Evolutionary conservation across 2,797 vertebrate species (phyloP).

Genomic region (Chrysolophus pictus): DNA sequence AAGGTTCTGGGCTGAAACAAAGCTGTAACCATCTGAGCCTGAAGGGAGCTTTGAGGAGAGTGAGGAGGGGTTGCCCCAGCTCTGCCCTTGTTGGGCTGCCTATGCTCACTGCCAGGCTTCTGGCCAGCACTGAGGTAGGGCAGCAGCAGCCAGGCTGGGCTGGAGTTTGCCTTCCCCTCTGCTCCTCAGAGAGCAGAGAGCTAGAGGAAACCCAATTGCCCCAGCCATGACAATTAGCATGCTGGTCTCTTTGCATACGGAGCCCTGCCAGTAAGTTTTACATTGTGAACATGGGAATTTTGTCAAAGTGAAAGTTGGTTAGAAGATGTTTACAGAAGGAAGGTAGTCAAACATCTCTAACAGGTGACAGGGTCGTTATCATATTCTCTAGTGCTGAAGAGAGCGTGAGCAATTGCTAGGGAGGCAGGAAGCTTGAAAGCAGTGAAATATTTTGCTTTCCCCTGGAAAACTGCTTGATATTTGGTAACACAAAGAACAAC

Average conservation of each 20-base stretch:
- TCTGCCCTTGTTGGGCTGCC: neutral
- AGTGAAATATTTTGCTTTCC: neutral
- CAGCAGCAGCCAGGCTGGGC: neutral
- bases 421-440: neutral
- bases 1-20: neutral
- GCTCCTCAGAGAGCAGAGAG: neutral
- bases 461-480: neutral
- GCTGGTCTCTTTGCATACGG: slow-evolving; percentile 30
- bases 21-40: neutral
- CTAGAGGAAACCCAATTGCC: slow-evolving; percentile 10
- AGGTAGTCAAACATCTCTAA: slow-evolving; percentile 68
- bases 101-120: neutral
- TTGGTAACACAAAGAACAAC: neutral
- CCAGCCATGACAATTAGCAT: neutral
- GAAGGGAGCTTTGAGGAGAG: neutral
- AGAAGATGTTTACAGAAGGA: slow-evolving; percentile 73
- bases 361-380: slow-evolving; percentile 57
- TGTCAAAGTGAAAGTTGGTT: slow-evolving; percentile 76
- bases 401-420: neutral
- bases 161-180: neutral
- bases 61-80: neutral
- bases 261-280: slow-evolving; percentile 63
- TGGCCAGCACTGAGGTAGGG: neutral
- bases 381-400: slow-evolving; percentile 11
- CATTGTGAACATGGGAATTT: slow-evolving; percentile 60